Conservation (phyloP, 2,888 invertebrate species). For the Tholera decimalis region DNA sequence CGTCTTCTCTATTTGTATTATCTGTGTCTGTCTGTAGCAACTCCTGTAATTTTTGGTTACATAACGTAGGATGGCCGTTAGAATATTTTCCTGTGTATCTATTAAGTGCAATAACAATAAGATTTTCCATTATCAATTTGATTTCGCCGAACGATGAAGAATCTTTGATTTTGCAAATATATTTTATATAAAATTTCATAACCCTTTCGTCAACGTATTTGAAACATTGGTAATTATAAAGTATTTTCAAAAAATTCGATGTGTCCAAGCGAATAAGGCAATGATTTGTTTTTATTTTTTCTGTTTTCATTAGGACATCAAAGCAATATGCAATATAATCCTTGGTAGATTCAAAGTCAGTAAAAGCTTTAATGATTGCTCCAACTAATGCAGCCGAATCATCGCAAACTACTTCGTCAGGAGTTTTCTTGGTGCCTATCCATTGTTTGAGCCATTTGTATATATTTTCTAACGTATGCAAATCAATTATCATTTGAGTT, state of each 20-base stretch:
- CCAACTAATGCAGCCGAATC: constrained; percentile 31
- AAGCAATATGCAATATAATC: constrained; percentile 24
- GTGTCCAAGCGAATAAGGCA: constrained; percentile 25
- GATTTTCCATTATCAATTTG: constrained; percentile 39
- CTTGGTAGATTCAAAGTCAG: constrained; percentile 28
- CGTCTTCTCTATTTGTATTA: constrained; percentile 33
- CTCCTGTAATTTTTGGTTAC: constrained; percentile 1
- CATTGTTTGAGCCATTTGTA: constrained; percentile 29
- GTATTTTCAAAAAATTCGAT: constrained; percentile 23
- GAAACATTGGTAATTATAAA: constrained; percentile 32
- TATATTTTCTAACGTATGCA: constrained; percentile 31
- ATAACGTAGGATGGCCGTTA: too few species aligned
- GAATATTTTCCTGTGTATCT: constrained; percentile 18
- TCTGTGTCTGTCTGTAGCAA: constrained; percentile 33
- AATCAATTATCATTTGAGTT: constrained; percentile 1
- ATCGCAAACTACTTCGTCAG: constrained; percentile 35
- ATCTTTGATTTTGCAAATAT: constrained; percentile 33
- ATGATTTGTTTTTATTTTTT: constrained; percentile 28
- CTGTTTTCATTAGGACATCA: constrained; percentile 11
- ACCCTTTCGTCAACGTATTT: constrained; percentile 31
- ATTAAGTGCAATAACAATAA: constrained; percentile 35
- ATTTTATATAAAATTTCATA: constrained; percentile 27
- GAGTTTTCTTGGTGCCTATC: constrained; percentile 33
- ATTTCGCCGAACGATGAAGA: constrained; percentile 30
- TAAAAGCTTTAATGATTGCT: constrained; percentile 32